phyloP scores from a whole-genome alignment of 2,797 vertebrate genomes.

The Chelon labrosus region DNA sequence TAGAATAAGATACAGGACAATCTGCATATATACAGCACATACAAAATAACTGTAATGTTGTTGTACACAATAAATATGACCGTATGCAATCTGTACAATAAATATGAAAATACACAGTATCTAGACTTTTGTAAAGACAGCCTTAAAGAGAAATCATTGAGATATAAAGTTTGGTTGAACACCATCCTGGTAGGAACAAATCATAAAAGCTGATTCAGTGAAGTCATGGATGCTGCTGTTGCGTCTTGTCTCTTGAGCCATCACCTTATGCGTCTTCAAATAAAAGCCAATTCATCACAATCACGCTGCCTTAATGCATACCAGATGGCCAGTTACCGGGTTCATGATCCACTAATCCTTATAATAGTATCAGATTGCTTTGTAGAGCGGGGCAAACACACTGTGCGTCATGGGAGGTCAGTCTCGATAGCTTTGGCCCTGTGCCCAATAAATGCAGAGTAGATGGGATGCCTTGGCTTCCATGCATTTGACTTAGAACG shows the following conservation, averaged over 20 bases:
- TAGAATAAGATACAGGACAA: too few species aligned
- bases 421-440: conserved; percentile 39
- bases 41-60: too few species aligned
- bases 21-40: too few species aligned
- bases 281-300: conserved; percentile 56
- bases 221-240: background rate
- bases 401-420: conserved; percentile 41
- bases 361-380: conserved; percentile 51
- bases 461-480: conserved; percentile 19
- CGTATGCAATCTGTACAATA: too few species aligned
- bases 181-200: too few species aligned
- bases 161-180: too few species aligned
- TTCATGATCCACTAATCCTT: conserved; percentile 41
- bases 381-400: conserved; percentile 35
- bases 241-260: background rate
- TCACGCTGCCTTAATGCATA: conserved; percentile 49
- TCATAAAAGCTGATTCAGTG: too few species aligned
- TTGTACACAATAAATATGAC: too few species aligned
- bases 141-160: too few species aligned
- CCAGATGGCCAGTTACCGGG: conserved; percentile 55
- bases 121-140: too few species aligned
- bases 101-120: too few species aligned
- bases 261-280: conserved; percentile 44
- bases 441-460: conserved; percentile 42
- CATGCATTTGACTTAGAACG: conserved; percentile 2